These are phyloP conservation scores for Pygocentrus nattereri DNA, from an alignment of 2,797 vertebrate species.

Conservation along the genomic window DNA sequence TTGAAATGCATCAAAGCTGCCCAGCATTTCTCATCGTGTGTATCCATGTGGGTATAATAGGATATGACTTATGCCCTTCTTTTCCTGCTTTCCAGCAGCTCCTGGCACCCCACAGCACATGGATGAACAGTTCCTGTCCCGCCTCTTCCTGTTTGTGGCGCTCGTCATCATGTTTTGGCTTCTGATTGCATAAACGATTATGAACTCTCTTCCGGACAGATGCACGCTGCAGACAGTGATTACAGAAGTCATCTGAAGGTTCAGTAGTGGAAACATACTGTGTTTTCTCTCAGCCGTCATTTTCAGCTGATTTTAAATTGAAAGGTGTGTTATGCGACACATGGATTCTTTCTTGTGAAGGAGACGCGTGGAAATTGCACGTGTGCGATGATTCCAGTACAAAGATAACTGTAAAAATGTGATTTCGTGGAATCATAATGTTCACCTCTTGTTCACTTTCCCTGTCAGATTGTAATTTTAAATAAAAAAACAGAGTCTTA, in stretches of 20 bases:
- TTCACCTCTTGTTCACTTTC: neutral
- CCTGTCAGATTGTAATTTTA: constrained; percentile 45
- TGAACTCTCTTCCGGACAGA: constrained; percentile 4
- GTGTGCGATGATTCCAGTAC: neutral
- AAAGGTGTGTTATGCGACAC: constrained; percentile 3
- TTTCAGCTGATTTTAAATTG: constrained; percentile 21
- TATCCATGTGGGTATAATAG: no score
- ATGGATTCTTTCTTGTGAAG: constrained; percentile 26
- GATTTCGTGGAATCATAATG: neutral
- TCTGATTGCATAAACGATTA: constrained; percentile 87
- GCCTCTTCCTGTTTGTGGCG: constrained; percentile 97
- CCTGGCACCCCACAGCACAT: constrained; percentile 96
- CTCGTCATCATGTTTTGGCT: constrained; percentile 99
- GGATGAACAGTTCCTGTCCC: constrained; percentile 97
- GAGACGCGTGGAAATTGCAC: constrained; percentile 17
- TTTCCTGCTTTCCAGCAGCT: constrained; percentile 78
- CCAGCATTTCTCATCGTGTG: no score
- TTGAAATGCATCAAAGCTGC: no score
- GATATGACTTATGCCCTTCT: neutral
- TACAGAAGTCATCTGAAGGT: neutral
- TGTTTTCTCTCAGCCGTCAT: neutral
- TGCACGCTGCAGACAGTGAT: constrained; percentile 9
- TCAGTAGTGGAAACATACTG: constrained; percentile 1
- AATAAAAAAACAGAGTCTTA: constrained; percentile 43
- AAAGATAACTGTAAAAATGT: constrained; percentile 8